Evolutionary conservation across 2,797 vertebrate species (phyloP).

Genomic region (Clarias laeviceps): DNA sequence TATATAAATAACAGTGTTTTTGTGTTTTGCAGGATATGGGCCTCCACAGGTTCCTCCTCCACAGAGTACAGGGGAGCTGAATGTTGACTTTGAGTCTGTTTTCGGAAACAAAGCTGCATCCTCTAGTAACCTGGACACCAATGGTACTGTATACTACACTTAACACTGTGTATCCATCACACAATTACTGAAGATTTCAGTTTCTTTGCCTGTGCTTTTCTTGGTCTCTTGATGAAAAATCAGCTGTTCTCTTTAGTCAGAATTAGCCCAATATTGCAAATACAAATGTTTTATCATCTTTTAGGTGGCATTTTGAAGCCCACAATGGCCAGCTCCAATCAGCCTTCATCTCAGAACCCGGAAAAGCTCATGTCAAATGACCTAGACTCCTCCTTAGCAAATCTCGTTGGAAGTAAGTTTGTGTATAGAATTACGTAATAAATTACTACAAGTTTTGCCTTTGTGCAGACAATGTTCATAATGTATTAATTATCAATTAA

Average conservation of each 20-base stretch:
- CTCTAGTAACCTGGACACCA: constrained; percentile 83
- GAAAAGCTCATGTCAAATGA: constrained; percentile 96
- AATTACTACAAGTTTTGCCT: neutral
- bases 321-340: constrained; percentile 89
- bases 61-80: constrained; percentile 88
- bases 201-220: neutral
- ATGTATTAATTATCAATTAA: neutral
- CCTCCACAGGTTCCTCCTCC: constrained; percentile 83
- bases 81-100: constrained; percentile 98
- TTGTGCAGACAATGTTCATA: neutral
- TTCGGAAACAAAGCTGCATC: constrained; percentile 93
- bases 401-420: constrained; percentile 97
- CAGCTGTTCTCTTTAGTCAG: neutral
- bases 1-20: constrained; percentile 27
- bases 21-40: constrained; percentile 83
- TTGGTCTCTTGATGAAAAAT: neutral
- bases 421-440: neutral
- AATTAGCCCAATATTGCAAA: neutral
- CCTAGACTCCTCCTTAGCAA: constrained; percentile 97
- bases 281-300: constrained; percentile 60
- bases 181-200: neutral
- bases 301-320: constrained; percentile 94
- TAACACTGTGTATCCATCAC: constrained; percentile 10
- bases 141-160: constrained; percentile 78
- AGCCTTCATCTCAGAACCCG: constrained; percentile 80